These are phyloP conservation scores for Acanthaster planci DNA, from an alignment of 35 echinoderm and acorn worm species.

Conservation along the genomic window DNA sequence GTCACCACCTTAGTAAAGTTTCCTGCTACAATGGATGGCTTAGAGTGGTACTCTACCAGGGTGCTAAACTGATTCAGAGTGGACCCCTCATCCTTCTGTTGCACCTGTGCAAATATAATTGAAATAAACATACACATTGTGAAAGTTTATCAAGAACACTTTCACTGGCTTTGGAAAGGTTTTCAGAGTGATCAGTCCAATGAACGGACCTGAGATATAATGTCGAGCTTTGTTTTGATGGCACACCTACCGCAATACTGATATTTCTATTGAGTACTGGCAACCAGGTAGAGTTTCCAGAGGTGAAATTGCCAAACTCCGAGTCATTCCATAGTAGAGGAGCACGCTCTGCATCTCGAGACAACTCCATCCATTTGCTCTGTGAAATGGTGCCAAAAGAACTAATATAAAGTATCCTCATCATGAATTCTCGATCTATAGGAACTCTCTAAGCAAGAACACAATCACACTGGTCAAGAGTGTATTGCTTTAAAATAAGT, in stretches of 20 bases:
- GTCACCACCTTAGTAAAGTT: conserved; percentile 1
- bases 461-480: background rate
- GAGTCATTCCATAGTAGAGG: conserved; percentile 46
- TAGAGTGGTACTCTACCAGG: conserved; percentile 29
- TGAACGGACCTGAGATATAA: background rate
- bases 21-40: conserved; percentile 57
- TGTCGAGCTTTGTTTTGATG: background rate
- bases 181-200: background rate
- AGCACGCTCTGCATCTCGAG: conserved; percentile 31
- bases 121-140: background rate
- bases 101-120: background rate
- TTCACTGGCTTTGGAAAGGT: background rate
- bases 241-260: conserved; percentile 33
- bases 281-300: conserved; percentile 38
- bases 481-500: background rate
- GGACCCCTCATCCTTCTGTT: conserved; percentile 16
- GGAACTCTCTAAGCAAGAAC: background rate
- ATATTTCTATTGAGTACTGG: conserved; percentile 20
- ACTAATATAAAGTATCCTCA: background rate
- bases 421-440: background rate
- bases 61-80: conserved; percentile 31
- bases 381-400: background rate
- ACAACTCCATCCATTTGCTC: background rate
- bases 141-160: background rate
- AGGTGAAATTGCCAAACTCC: conserved; percentile 47